Evolutionary conservation across 2,888 invertebrate genomes (phyloP).

Genomic region (Drosophila anceps): DNA sequence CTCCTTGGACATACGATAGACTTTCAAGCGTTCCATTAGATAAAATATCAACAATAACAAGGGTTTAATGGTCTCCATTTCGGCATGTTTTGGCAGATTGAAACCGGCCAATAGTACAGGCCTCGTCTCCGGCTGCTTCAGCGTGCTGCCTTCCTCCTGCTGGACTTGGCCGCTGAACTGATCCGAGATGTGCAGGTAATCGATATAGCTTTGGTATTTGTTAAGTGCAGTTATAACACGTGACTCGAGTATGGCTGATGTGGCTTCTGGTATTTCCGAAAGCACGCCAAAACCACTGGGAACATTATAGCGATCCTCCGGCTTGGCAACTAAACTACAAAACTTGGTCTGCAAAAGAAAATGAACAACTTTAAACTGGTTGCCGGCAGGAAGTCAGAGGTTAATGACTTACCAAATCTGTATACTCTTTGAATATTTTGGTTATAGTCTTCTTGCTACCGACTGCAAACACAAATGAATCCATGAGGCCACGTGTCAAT

Average conservation of each 20-base stretch:
- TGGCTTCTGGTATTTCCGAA: slow-evolving; percentile 96
- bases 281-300: slow-evolving; percentile 91
- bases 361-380: background rate
- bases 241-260: slow-evolving; percentile 93
- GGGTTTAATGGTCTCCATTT: slow-evolving; percentile 90
- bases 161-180: slow-evolving; percentile 96
- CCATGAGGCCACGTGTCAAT: slow-evolving; percentile 95
- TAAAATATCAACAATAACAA: slow-evolving; percentile 96
- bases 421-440: slow-evolving; percentile 95
- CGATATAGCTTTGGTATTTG: slow-evolving; percentile 93
- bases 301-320: slow-evolving; percentile 92
- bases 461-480: slow-evolving; percentile 96
- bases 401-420: slow-evolving; percentile 90
- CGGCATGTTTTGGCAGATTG: slow-evolving; percentile 90
- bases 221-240: slow-evolving; percentile 91
- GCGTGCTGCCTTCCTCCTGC: slow-evolving; percentile 92
- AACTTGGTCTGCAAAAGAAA: slow-evolving; percentile 64
- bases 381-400: background rate
- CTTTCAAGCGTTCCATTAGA: slow-evolving; percentile 95
- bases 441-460: slow-evolving; percentile 95
- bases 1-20: slow-evolving; percentile 95
- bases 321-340: slow-evolving; percentile 88
- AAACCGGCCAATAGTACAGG: slow-evolving; percentile 93
- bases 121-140: slow-evolving; percentile 92
- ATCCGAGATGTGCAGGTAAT: slow-evolving; percentile 99